phyloP scores from a whole-genome alignment of 2,888 invertebrate genomes.

The Hydropsyche betteni region DNA sequence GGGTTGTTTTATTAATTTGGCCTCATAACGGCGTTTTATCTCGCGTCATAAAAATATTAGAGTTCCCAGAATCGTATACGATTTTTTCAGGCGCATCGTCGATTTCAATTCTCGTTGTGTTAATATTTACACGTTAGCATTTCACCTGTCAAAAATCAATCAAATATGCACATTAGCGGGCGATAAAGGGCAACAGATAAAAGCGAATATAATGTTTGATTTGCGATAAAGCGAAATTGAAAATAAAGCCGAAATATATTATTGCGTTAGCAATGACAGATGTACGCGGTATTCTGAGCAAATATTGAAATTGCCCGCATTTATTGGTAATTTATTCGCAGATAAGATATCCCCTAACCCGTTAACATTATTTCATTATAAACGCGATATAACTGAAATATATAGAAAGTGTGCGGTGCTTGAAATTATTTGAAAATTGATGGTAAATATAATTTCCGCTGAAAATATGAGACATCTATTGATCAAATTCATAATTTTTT shows the following conservation, averaged over 20 bases:
- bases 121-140: slow-evolving; percentile 40
- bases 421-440: no score
- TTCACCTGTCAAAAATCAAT: slow-evolving; percentile 49
- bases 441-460: no score
- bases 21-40: no score
- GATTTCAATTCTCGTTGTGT: slow-evolving; percentile 11
- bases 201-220: slow-evolving; percentile 40
- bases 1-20: no score
- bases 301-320: slow-evolving; percentile 38
- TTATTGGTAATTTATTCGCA: slow-evolving; percentile 44
- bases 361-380: slow-evolving; percentile 29
- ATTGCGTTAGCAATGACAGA: slow-evolving; percentile 41
- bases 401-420: no score
- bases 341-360: slow-evolving; percentile 39
- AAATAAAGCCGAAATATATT: slow-evolving; percentile 42
- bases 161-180: slow-evolving; percentile 36
- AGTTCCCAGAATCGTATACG: no score
- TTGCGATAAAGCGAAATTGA: slow-evolving; percentile 48
- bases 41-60: no score
- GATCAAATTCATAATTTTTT: no score
- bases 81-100: no score
- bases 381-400: slow-evolving; percentile 16
- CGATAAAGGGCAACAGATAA: slow-evolving; percentile 34
- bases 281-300: slow-evolving; percentile 46
- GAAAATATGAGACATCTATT: no score